These are phyloP conservation scores for Chrysopa pallens DNA, from an alignment of 1,140 invertebrate genomes.

Conservation along the genomic window DNA sequence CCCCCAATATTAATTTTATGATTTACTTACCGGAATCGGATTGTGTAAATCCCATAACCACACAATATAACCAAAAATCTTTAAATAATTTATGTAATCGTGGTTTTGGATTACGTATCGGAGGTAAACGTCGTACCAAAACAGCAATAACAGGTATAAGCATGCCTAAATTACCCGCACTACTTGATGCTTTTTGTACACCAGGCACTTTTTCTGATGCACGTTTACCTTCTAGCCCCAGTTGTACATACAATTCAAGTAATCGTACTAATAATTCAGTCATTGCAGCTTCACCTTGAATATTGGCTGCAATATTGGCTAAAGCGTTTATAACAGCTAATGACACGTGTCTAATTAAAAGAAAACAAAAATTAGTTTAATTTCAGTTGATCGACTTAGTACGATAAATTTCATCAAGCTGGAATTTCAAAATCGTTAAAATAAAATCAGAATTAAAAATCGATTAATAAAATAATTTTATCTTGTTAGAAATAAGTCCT, in stretches of 20 bases:
- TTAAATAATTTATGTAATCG: conserved; percentile 93
- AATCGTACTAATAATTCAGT: conserved; percentile 74
- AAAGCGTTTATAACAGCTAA: conserved; percentile 87
- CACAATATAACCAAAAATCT: conserved; percentile 98
- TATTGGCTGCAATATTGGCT: conserved; percentile 84
- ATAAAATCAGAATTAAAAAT: too few species aligned
- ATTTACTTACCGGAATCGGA: conserved; percentile 45
- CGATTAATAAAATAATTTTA: too few species aligned
- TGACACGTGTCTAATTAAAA: conserved; percentile 84
- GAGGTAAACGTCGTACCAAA: conserved; percentile 66
- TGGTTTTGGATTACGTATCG: conserved; percentile 79
- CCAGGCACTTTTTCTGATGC: conserved; percentile 71
- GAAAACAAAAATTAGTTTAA: too few species aligned
- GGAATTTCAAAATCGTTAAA: too few species aligned
- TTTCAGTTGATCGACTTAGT: too few species aligned
- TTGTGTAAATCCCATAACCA: conserved; percentile 95
- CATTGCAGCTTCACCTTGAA: conserved; percentile 73
- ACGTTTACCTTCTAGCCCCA: conserved; percentile 89
- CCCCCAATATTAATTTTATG: too few species aligned
- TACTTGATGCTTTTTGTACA: conserved; percentile 65
- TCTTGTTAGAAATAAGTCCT: too few species aligned
- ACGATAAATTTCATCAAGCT: too few species aligned
- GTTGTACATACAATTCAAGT: conserved; percentile 90
- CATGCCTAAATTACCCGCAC: conserved; percentile 91
- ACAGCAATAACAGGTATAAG: conserved; percentile 93